phyloP scores from a whole-genome alignment of 1,140 invertebrate species.

The Zaprionus kolodkinae region DNA sequence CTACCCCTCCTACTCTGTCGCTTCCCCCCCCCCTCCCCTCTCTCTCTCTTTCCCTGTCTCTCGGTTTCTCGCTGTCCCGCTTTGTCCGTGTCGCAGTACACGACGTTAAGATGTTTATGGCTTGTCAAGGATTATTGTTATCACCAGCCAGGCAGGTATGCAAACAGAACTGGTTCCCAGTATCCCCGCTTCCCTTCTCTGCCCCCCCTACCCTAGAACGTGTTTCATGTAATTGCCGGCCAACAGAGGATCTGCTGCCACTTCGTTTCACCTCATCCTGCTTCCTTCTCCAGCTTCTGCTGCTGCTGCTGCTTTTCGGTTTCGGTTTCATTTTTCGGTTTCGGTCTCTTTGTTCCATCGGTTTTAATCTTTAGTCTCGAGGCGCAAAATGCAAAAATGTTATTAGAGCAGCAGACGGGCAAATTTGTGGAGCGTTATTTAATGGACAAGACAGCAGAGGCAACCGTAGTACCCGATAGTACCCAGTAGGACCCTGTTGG shows the following conservation, averaged over 20 bases:
- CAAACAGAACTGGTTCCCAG: slow-evolving; percentile 50
- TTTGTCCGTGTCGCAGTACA: slow-evolving; percentile 12
- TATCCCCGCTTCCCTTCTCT: neutral
- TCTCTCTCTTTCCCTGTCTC: neutral
- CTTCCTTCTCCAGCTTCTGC: too few relatives aligned
- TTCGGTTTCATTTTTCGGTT: slow-evolving; percentile 16
- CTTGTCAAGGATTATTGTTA: slow-evolving; percentile 83
- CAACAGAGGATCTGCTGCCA: neutral
- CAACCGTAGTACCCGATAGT: neutral
- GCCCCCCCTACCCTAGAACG: neutral
- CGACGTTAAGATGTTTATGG: slow-evolving; percentile 82
- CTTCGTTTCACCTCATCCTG: too few relatives aligned
- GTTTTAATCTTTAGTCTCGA: slow-evolving; percentile 58
- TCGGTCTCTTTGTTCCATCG: slow-evolving; percentile 39
- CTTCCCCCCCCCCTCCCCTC: too few relatives aligned
- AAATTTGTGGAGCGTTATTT: slow-evolving; percentile 32
- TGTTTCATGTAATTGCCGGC: slow-evolving; percentile 3
- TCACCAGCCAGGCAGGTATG: slow-evolving; percentile 78
- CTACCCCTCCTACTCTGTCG: too few relatives aligned
- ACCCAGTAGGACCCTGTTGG: neutral
- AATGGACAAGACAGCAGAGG: slow-evolving; percentile 12
- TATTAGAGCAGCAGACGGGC: slow-evolving; percentile 25
- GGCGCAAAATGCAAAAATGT: slow-evolving; percentile 40
- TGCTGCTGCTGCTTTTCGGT: neutral
- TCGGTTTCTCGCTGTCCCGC: neutral